These are phyloP conservation scores for Samia ricini DNA, from an alignment of 1,140 invertebrate species.

Conservation along the genomic window DNA sequence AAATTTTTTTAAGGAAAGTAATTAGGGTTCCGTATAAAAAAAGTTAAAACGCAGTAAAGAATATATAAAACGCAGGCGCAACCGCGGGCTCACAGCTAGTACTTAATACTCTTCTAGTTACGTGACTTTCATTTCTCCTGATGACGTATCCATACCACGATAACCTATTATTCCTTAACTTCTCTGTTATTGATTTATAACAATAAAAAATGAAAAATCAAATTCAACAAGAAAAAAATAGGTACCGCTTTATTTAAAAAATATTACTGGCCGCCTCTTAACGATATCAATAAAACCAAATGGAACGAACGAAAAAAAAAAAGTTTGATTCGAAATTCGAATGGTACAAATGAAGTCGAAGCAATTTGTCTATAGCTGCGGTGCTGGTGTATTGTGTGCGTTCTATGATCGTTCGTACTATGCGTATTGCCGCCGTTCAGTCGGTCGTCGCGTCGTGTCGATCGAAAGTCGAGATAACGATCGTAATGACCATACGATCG, in stretches of 20 bases:
- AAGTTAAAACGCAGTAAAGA: no score
- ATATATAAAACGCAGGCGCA: no score
- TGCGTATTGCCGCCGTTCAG: constrained; percentile 2
- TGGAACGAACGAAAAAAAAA: constrained; percentile 6
- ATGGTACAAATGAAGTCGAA: constrained; percentile 18
- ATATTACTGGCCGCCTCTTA: neutral
- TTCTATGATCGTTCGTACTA: neutral
- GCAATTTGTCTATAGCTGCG: constrained; percentile 27
- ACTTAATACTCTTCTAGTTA: no score
- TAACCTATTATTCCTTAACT: no score
- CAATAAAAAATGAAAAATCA: no score
- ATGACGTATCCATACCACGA: no score
- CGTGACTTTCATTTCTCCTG: no score
- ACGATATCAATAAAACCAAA: neutral
- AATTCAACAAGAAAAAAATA: neutral
- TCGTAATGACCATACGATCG: constrained; percentile 39
- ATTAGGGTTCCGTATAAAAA: no score
- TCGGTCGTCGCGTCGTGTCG: constrained; percentile 29
- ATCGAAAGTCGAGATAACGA: constrained; percentile 41
- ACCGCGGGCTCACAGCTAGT: no score
- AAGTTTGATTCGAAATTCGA: constrained; percentile 16
- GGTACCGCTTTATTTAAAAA: neutral
- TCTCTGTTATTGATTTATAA: no score
- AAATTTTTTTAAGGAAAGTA: no score
- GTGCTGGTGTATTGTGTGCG: neutral